Base-by-base conservation (phyloP, 2,797 vertebrate genomes). In the Psittacula echo region DNA sequence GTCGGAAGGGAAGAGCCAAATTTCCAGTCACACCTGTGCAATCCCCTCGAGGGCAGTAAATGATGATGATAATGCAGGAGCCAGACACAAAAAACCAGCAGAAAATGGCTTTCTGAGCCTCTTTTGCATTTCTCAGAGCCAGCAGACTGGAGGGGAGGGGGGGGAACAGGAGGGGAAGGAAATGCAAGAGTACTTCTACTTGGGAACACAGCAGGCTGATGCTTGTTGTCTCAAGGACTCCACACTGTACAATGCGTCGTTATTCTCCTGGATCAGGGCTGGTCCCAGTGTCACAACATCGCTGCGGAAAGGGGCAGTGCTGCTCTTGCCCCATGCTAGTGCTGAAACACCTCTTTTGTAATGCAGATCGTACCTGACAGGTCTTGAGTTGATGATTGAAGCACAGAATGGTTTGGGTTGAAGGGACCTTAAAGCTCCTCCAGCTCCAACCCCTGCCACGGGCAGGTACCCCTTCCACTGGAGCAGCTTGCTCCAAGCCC, bases 41-140 rank as follows among this genome's bases (percentile, higher is more conserved):
- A 94, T 94, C 90, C 93, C 94, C 93, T 96, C 23, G 94, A 96
- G 94, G 95, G 94, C 94, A 94, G 92, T 93, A 91, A 96, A 81
- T 94, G 96, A 94, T 93, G 92, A 92, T 54, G 93, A 75, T 95
- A 95, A 96, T 90, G 92, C 70, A 44, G 30, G 70, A 96, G 94
- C 89, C 95, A 95, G 93, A 89, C 81, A 89, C 92, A 91, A 91
- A 79, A 67, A 92, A n/a, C 17, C 20, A 0, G 1, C 83, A 79
- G 88, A 91, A 96, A 96, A 96, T 96, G 91, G 88, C 73, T 94
- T 95, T 95, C 53, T 67, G 89, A 89, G 87, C 64, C 81, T 95
- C 84, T 94, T 92, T 87, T 89, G 89, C 94, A 80, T 96, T 95
- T 96, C 95, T 89, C 82, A 92, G 92, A 94, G 90, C 92, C 87